Evolutionary conservation across 1,140 invertebrate genomes (phyloP).

Genomic region (Dryas iulia): DNA sequence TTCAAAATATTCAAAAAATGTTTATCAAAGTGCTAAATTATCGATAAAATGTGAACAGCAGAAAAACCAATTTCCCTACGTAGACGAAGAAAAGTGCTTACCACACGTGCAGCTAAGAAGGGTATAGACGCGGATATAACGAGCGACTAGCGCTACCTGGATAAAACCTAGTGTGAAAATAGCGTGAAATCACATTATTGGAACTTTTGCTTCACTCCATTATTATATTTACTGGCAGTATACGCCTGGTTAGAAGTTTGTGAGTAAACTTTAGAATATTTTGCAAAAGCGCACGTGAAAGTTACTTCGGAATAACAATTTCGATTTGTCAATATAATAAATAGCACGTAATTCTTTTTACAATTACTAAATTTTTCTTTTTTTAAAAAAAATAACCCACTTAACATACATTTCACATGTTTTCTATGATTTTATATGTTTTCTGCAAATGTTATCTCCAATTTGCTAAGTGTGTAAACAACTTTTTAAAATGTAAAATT

Average conservation of each 20-base stretch:
- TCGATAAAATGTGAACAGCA: neutral
- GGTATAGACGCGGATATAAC: conserved; percentile 22
- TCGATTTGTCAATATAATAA: neutral
- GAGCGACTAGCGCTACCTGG: conserved; percentile 37
- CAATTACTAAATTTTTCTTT: too few species aligned
- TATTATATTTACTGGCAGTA: conserved; percentile 20
- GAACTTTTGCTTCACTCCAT: conserved; percentile 31
- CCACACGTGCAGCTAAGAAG: neutral
- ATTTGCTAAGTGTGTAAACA: too few species aligned
- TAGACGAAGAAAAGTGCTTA: neutral
- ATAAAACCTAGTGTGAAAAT: conserved; percentile 25
- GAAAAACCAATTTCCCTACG: neutral
- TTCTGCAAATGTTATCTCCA: too few species aligned
- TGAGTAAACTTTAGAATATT: neutral
- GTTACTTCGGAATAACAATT: neutral
- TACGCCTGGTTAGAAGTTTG: neutral
- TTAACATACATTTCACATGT: too few species aligned
- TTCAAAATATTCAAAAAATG: neutral
- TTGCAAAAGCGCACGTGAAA: neutral
- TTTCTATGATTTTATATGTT: too few species aligned
- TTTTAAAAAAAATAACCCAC: too few species aligned
- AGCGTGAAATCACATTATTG: conserved; percentile 45
- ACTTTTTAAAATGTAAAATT: too few species aligned
- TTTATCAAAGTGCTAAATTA: neutral
- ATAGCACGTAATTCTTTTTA: too few species aligned